Conservation (phyloP, 37 sponge, comb jelly and placozoan genomes). For the Corticium candelabrum region DNA sequence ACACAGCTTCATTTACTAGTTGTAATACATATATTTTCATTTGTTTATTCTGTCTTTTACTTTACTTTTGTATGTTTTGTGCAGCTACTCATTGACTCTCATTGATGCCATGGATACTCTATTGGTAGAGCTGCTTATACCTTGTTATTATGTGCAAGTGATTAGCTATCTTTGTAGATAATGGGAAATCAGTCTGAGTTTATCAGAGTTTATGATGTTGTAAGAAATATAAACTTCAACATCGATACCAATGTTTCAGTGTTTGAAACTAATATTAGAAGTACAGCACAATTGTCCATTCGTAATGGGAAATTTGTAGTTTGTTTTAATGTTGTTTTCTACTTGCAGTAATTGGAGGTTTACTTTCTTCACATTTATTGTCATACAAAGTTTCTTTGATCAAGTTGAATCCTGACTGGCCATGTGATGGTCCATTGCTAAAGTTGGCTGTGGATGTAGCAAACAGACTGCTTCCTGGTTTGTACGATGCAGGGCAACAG, state of each 20-base stretch:
- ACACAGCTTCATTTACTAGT: too few species aligned
- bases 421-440: constrained; percentile 65
- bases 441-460: constrained; percentile 57
- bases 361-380: constrained; percentile 59
- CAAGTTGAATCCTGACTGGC: constrained; percentile 47
- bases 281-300: background rate
- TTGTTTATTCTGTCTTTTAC: background rate
- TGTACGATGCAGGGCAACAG: too few species aligned
- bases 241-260: constrained; percentile 48
- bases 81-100: constrained; percentile 57
- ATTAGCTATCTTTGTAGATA: constrained; percentile 1
- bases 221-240: constrained; percentile 24
- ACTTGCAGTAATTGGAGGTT: constrained; percentile 58
- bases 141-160: background rate
- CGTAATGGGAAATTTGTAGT: background rate
- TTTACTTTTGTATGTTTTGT: background rate
- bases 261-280: constrained; percentile 69
- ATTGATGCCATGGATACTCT: constrained; percentile 59
- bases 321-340: background rate
- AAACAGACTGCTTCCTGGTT: constrained; percentile 48
- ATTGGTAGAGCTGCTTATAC: too few species aligned
- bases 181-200: constrained; percentile 46
- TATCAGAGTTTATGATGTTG: constrained; percentile 9
- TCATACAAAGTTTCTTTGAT: constrained; percentile 20
- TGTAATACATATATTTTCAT: background rate